Conservation (phyloP, 2,888 invertebrate species). For the Caenorhabditis plicata region DNA sequence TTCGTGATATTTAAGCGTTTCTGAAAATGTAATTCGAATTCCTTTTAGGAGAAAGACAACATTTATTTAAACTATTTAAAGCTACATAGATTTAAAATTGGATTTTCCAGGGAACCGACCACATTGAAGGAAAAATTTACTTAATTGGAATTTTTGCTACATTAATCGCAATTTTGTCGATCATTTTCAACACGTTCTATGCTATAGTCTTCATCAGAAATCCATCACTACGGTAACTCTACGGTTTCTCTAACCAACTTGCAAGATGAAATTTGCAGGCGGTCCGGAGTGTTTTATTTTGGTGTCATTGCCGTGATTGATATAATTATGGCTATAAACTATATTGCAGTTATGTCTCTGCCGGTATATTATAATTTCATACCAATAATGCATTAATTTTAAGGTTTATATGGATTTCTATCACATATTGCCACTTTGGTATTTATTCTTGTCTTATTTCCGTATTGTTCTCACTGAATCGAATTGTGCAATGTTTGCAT, state of each 20-base stretch:
- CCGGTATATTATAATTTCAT: constrained; percentile 43
- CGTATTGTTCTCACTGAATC: constrained; percentile 44
- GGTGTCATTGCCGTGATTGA: constrained; percentile 63
- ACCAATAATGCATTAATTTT: constrained; percentile 5
- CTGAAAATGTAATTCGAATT: too few relatives aligned
- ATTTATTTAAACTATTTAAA: background rate
- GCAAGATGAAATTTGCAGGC: constrained; percentile 29
- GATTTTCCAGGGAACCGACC: constrained; percentile 58
- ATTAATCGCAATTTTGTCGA: constrained; percentile 53
- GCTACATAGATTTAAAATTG: background rate
- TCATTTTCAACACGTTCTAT: constrained; percentile 62
- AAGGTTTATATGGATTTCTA: constrained; percentile 62
- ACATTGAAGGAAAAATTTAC: constrained; percentile 58
- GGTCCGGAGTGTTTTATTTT: constrained; percentile 62
- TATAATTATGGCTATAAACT: constrained; percentile 63
- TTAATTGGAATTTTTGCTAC: constrained; percentile 61
- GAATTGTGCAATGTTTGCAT: constrained; percentile 60
- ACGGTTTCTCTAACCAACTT: background rate
- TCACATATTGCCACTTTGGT: constrained; percentile 53
- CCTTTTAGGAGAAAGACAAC: background rate
- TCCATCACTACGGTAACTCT: constrained; percentile 32
- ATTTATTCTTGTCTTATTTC: constrained; percentile 56
- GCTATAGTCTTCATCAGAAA: constrained; percentile 55
- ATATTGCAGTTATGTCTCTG: constrained; percentile 61
- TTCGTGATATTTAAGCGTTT: too few relatives aligned